phyloP scores from a whole-genome alignment of 2,888 invertebrate species.

The Cephus nigrinus region DNA sequence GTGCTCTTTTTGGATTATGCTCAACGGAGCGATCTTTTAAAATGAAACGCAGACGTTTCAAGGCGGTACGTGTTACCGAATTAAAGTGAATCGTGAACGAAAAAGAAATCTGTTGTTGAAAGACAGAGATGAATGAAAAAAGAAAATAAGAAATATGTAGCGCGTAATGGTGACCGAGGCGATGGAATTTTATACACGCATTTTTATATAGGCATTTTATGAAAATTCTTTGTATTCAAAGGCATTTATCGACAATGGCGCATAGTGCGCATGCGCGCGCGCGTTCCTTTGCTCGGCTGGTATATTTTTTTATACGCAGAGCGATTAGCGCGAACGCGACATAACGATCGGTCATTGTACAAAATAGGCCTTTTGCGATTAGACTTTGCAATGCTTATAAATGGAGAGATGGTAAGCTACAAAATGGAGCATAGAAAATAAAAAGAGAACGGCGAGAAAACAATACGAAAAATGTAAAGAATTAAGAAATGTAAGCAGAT shows the following conservation, averaged over 20 bases:
- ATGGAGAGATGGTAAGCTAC: background rate
- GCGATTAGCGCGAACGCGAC: background rate
- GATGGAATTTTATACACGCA: conserved; percentile 29
- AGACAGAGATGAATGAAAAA: conserved; percentile 10
- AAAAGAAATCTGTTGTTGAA: conserved; percentile 16
- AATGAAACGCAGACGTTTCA: conserved; percentile 34
- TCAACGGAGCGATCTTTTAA: conserved; percentile 40
- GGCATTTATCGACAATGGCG: conserved; percentile 36
- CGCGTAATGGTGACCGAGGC: conserved; percentile 24
- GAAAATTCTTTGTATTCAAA: conserved; percentile 43
- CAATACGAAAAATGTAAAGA: background rate
- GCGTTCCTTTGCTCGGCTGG: conserved; percentile 20
- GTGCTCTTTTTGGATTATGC: conserved; percentile 21
- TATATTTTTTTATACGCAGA: conserved; percentile 38
- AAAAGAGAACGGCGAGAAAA: background rate
- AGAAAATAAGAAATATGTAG: conserved; percentile 17
- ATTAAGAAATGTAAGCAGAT: background rate
- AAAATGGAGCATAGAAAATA: background rate
- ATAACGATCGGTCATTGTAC: background rate
- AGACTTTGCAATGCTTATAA: background rate
- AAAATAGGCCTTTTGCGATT: background rate
- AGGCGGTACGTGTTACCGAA: background rate
- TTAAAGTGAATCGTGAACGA: background rate
- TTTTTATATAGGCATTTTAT: conserved; percentile 46
- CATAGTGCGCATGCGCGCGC: conserved; percentile 27